Evolutionary conservation across 2,888 invertebrate genomes (phyloP), one percentile per base, ranked within the genome.

Genomic region (Volucella zonaria): DNA sequence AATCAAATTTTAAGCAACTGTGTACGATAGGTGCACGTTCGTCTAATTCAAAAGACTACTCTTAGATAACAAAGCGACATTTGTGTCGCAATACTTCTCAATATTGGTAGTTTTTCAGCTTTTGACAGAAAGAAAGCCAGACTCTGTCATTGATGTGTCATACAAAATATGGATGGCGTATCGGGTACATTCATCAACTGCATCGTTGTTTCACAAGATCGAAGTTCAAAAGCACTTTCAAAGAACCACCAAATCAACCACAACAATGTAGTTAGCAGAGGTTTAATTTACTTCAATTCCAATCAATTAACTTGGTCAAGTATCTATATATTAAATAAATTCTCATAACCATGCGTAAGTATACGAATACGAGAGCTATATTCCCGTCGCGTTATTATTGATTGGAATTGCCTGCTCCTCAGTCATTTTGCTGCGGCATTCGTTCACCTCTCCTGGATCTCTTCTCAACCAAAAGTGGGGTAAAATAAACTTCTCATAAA

Each of bases 401-500:
- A 85, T 85, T 81, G 85, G 49, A 81, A 83, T 76, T 76, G 76
- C 54, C 67, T 80, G 74, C 45, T 64, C 67, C 61, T 70, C 68
- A 54, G 64, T 49, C 43, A 52, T 43, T 52, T 59, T 76, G 14
- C 43, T 18, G 47, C 66, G 49, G 51, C 67, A 14, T 8, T 66
- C 58, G n/a, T 14, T 61, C 62, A 14, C 4, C 9, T 42, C 3
- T 66, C 18, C 67, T 54, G 58, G 68, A 74, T 74, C 54, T 73
- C 31, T 68, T 73, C 80, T 61, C 6, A 42, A 1, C 15, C n/a
- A 58, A 23, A 31, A 14, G 15, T 51, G 52, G 58, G 43, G 73
- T 85, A 76, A 85, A 75, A 85, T 81, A 77, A 81, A 85, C 81
- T 81, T 85, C 85, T 85, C 85, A 81, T 85, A 81, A 85, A 85